phyloP scores from a whole-genome alignment of 2,113 vertebrate genomes.

The Pedionomus torquatus region DNA sequence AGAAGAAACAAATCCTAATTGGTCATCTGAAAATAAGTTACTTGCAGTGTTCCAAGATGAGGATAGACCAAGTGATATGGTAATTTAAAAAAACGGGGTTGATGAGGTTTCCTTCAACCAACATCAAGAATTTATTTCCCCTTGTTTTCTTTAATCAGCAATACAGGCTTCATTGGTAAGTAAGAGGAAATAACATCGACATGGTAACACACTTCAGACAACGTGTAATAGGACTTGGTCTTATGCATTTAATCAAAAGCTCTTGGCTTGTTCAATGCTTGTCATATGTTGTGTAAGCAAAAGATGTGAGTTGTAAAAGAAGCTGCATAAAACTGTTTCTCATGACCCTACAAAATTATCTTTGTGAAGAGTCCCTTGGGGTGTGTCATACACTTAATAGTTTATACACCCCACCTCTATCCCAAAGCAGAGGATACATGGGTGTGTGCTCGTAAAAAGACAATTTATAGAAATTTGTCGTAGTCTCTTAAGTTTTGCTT shows the following conservation, averaged over 20 bases:
- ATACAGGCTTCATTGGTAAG: not conserved
- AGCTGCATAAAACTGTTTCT: not conserved
- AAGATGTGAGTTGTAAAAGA: not conserved
- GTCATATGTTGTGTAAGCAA: not conserved
- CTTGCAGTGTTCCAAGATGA: not conserved
- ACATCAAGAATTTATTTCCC: not conserved
- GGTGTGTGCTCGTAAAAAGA: not conserved
- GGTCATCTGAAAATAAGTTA: not conserved
- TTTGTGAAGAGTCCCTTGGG: not conserved
- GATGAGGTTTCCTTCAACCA: not conserved
- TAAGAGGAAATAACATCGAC: not conserved
- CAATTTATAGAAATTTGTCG: not conserved
- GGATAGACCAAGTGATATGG: not conserved
- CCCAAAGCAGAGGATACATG: not conserved
- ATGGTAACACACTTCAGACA: not conserved
- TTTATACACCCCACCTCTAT: too few species aligned
- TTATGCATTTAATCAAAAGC: not conserved
- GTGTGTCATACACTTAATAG: not conserved
- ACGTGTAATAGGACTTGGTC: not conserved
- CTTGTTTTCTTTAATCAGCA: not conserved
- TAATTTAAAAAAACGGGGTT: not conserved
- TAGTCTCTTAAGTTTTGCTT: not conserved
- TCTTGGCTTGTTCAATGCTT: not conserved
- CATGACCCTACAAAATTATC: not conserved
- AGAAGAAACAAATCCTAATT: not conserved